phyloP scores from a whole-genome alignment of 2,888 invertebrate species.

The Fragum sueziense region DNA sequence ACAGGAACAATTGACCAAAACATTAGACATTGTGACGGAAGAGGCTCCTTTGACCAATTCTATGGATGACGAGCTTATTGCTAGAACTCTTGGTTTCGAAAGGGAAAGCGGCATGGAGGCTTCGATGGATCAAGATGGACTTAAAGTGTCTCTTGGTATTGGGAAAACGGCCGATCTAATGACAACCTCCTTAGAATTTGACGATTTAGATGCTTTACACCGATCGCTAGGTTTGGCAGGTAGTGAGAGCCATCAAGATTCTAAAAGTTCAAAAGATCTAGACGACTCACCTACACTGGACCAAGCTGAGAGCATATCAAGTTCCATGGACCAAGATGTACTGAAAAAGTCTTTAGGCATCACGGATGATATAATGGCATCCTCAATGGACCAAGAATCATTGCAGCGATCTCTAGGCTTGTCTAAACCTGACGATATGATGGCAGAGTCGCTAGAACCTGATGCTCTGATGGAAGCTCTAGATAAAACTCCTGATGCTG shows the following conservation, averaged over 20 bases:
- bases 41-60: conserved; percentile 49
- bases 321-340: conserved; percentile 54
- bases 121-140: conserved; percentile 44
- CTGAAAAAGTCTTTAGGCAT: conserved; percentile 45
- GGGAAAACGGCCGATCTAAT: conserved; percentile 53
- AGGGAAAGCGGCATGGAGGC: conserved; percentile 49
- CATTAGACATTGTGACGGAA: conserved; percentile 48
- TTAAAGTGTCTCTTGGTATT: conserved; percentile 50
- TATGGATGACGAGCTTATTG: conserved; percentile 53
- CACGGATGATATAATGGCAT: conserved; percentile 41
- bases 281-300: conserved; percentile 36
- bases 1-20: conserved; percentile 39
- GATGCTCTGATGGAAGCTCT: conserved; percentile 43
- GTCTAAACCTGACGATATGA: conserved; percentile 42
- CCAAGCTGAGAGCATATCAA: conserved; percentile 32
- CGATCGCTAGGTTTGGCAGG: conserved; percentile 56
- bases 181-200: conserved; percentile 56
- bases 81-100: conserved; percentile 41
- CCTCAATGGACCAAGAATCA: conserved; percentile 55
- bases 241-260: conserved; percentile 45
- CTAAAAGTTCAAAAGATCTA: conserved; percentile 16
- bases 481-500: conserved; percentile 40
- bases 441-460: conserved; percentile 54
- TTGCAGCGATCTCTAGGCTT: conserved; percentile 43
- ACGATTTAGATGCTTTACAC: conserved; percentile 59